A percentile compares a stretch with the other conserved stretches of the same genome.
Evolutionary conservation across 2,888 invertebrate species (phyloP).

Genomic region (Lamproptera curius): DNA sequence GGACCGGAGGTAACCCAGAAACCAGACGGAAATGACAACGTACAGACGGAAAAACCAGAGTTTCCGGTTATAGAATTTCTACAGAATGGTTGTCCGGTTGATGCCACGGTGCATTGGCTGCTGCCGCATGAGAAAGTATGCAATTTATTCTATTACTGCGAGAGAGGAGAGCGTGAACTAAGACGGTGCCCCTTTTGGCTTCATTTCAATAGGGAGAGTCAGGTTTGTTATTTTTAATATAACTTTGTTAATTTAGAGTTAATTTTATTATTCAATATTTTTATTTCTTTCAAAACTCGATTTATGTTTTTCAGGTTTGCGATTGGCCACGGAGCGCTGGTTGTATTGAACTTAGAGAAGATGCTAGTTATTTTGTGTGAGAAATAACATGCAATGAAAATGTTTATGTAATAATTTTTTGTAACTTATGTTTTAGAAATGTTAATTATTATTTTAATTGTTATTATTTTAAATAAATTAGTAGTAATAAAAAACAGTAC

Average conservation of each 20-base stretch:
- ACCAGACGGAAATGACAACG: not conserved
- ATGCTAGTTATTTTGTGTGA: no score
- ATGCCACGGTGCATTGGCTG: constrained; percentile 53
- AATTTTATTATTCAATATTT: no score
- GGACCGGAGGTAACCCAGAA: not conserved
- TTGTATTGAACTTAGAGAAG: constrained; percentile 24
- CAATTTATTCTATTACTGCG: constrained; percentile 58
- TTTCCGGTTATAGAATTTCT: constrained; percentile 32
- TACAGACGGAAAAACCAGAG: not conserved
- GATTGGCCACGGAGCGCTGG: constrained; percentile 42
- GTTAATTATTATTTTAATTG: no score
- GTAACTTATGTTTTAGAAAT: no score
- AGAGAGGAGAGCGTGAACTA: constrained; percentile 47
- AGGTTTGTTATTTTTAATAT: constrained; percentile 35
- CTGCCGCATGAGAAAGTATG: constrained; percentile 49
- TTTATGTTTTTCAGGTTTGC: constrained; percentile 37
- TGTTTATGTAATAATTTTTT: no score
- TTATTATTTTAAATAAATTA: no score
- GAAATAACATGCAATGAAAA: no score
- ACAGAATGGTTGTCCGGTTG: constrained; percentile 55
- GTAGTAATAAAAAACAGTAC: no score
- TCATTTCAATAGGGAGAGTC: constrained; percentile 49
- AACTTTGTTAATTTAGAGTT: no score
- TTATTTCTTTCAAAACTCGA: not conserved
- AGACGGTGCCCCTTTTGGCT: constrained; percentile 38